phyloP scores from a whole-genome alignment of 1,140 invertebrate species.

The Drosophila azteca region DNA sequence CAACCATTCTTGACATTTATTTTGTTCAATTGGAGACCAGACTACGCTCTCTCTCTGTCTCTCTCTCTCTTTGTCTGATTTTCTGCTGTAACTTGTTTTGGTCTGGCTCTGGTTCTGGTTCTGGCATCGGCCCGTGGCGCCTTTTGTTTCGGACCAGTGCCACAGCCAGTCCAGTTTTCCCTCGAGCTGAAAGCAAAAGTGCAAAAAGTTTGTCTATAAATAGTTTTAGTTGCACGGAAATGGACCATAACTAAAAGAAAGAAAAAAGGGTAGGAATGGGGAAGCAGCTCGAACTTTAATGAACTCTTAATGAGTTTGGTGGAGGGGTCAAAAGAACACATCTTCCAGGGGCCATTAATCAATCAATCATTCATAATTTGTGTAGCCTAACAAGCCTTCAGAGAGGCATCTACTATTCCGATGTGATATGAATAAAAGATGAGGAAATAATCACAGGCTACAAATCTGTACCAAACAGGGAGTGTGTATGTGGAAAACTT shows the following conservation, averaged over 20 bases:
- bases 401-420: not conserved
- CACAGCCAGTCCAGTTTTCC: conserved; percentile 27
- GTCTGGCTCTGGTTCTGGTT: conserved; percentile 5
- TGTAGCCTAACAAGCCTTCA: not conserved
- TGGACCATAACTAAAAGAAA: conserved; percentile 18
- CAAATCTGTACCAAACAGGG: too few species aligned
- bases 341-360: conserved; percentile 10
- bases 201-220: conserved; percentile 42
- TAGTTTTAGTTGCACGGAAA: conserved; percentile 31
- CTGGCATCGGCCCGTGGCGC: conserved; percentile 32
- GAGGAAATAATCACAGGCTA: not conserved
- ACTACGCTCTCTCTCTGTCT: too few species aligned
- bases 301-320: conserved; percentile 49
- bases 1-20: conserved; percentile 47
- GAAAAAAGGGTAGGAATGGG: conserved; percentile 9
- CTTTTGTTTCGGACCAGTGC: conserved; percentile 35
- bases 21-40: conserved; percentile 27
- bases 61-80: conserved; percentile 8
- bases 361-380: conserved; percentile 55
- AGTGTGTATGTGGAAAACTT: too few species aligned
- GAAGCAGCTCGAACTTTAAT: conserved; percentile 26
- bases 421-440: conserved; percentile 27
- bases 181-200: conserved; percentile 61
- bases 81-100: conserved; percentile 28
- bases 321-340: conserved; percentile 1